Evolutionary conservation across 2,888 invertebrate species (phyloP).

Genomic region (Clivina fossor): DNA sequence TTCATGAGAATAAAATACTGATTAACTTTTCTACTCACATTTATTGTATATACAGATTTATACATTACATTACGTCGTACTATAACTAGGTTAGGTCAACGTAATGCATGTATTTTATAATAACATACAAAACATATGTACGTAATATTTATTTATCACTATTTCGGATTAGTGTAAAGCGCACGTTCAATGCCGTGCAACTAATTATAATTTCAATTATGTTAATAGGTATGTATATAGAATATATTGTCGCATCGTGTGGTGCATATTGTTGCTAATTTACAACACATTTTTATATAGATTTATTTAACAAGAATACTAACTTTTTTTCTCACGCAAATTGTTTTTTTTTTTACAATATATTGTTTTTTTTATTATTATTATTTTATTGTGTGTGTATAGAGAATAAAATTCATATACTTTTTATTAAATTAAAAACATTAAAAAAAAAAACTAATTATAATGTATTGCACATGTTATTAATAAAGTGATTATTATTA

Average conservation of each 20-base stretch:
- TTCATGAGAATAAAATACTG: too few relatives aligned
- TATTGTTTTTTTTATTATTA: neutral
- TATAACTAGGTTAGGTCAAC: constrained; percentile 14
- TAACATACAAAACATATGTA: constrained; percentile 20
- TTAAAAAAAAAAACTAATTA: neutral
- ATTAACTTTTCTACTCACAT: constrained; percentile 25
- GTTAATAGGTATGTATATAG: too few relatives aligned
- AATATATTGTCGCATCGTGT: constrained; percentile 27
- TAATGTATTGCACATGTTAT: too few relatives aligned
- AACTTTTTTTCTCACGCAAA: neutral
- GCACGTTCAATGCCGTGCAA: constrained; percentile 21
- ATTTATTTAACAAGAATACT: constrained; percentile 26
- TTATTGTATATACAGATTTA: constrained; percentile 25
- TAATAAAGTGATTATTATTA: too few relatives aligned
- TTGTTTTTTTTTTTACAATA: neutral
- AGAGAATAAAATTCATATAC: too few relatives aligned
- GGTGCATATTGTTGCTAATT: constrained; percentile 26
- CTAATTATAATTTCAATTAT: too few relatives aligned
- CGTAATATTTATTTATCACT: constrained; percentile 20
- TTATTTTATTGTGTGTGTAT: too few relatives aligned
- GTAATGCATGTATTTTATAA: constrained; percentile 17
- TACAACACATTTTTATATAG: constrained; percentile 24
- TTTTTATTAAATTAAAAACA: too few relatives aligned
- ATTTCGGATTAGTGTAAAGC: constrained; percentile 18
- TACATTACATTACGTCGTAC: constrained; percentile 11